Base-by-base conservation (phyloP, 1,140 invertebrate genomes). In the Eumaeus atala region DNA sequence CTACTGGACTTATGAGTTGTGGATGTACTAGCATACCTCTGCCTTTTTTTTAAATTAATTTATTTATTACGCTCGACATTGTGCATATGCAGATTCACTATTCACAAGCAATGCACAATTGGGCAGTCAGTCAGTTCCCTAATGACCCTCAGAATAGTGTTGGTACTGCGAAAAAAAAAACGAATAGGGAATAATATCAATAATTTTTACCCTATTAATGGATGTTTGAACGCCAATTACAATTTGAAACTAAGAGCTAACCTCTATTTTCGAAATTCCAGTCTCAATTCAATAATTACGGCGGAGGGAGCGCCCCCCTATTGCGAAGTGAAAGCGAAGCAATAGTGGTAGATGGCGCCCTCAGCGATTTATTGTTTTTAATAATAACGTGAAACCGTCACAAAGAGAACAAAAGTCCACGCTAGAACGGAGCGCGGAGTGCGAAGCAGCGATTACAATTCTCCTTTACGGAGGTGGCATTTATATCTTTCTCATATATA, bases 301-400 rank as follows among this genome's bases (percentile, higher is more conserved):
- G 52, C 51, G 58, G 48, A 59, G 54, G 67, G 66, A 58, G 64
- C 61, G 59, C 60, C 12, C 48, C 18, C 48, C 18, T n/a, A 48
- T n/a, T 61, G 67, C 66, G 72, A 76, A 79, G 78, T 77, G 77
- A 81, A 79, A 81, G 75, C 75, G 71, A 72, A 76, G 75, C 75
- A 77, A 81, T 82, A 81, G 75, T 77, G 72, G 78, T 80, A 84
- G 72, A 75, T 80, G 73, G 74, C 73, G 74, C 76, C 76, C 78
- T 78, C 82, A 73, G 75, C 79, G 78, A 85, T 85, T 85, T 85
- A 83, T 85, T 83, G 82, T 82, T 83, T 85, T 85, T 83, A 85
- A 85, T 85, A 85, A 85, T 85, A 85, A 85, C 82, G 79, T 77
- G 79, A 82, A 76, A 66, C 72, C 65, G 74, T 83, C 76, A 85